Base-by-base conservation (phyloP, 92 coral and sea anemone genomes). In the Phenganax marumi region DNA sequence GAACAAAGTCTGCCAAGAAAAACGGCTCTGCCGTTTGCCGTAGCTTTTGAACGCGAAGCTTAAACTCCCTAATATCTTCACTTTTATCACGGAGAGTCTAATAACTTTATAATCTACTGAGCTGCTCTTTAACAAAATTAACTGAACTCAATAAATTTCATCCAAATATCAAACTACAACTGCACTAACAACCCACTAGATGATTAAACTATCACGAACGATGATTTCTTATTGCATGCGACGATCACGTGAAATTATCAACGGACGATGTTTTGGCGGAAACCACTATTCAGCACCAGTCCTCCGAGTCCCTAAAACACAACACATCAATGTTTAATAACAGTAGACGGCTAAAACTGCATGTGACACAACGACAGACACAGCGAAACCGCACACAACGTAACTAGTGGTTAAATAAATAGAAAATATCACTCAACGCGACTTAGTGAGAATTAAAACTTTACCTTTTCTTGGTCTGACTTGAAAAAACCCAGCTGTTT, bases 221-320 rank as follows among this genome's bases (percentile, higher is more conserved):
- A 66, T 66, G 72, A 33, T 3, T 33, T 66, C 49, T 2, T 66
- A 66, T 25, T 66, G 72, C 72, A 66, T 66, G 48, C 50, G 72
- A 25, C 43, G 72, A 66, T 33, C 50, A 66, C 49, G 72, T 66
- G 72, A 66, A 62, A 62, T 62, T 25, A 2, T 33, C 43, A 25
- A 18, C 68, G 68, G 43, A 62, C 14, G 68, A 50, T 49, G 22
- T 33, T 70, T 39, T 21, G 26, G 17, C 50, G 9, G 58, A 14
- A 49, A 7, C 52, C 12, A 12, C 7, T 43, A 7, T 56, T 75
- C 58, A 76, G 57, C 81, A 76, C 81, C 81, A 76, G n/a, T 76
- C 81, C 17, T 76, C 81, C 55, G 81, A 50, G 43, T 76, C 81
- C 33, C 81, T 76, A 76, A 76, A 76, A 6, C 13, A 22, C 26